Base-by-base conservation (phyloP, 2,797 vertebrate species). In the Falco rusticolus region DNA sequence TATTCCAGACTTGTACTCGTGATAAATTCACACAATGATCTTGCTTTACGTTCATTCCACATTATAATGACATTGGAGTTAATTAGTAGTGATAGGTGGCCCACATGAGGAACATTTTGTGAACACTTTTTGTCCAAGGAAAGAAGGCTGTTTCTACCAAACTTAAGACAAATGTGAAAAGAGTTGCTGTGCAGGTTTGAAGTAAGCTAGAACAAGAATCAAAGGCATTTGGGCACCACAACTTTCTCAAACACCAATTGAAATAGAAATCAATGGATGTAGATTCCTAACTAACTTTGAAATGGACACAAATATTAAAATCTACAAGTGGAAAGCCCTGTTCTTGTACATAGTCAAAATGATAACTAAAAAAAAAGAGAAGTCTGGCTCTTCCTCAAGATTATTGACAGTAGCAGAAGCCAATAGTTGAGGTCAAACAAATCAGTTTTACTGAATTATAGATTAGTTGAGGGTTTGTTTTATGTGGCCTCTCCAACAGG, bases 381-480 rank as follows among this genome's bases (percentile, higher is more conserved):
- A 45, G 16, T 65, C 56, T 53, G 22, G 17, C 34, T 75, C 9
- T 11, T 65, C 21, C 13, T 68, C 24, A 43, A 33, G 33, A n/a
- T 39, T 37, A 68, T 7, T 59, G 22, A 15, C 43, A 39, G n/a
- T 57, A 76, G 69, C 75, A 77, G 41, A 60, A 78, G 20, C 37
- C 31, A 83, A 18, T 5, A 51, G 29, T 60, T 21, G 65, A 37
- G 39, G 25, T 47, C 61, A 74, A 31, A 33, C n/a, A 50, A 66
- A 66, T 26, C 9, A 29, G 15, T 84, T 31, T 47, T 53, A 61
- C 20, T 71, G 16, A 50, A 8, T 17, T 68, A 48, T 5, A 72
- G 10, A 13, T 77, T 66, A 61, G 12, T 29, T 76, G 37, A n/a
- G 9, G 13, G 5, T 0, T 0, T 3, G 8, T 39, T 48, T 43